Evolutionary conservation across 1,140 invertebrate species (phyloP), one percentile per base, ranked within the genome.

Genomic region (Apis laboriosa): DNA sequence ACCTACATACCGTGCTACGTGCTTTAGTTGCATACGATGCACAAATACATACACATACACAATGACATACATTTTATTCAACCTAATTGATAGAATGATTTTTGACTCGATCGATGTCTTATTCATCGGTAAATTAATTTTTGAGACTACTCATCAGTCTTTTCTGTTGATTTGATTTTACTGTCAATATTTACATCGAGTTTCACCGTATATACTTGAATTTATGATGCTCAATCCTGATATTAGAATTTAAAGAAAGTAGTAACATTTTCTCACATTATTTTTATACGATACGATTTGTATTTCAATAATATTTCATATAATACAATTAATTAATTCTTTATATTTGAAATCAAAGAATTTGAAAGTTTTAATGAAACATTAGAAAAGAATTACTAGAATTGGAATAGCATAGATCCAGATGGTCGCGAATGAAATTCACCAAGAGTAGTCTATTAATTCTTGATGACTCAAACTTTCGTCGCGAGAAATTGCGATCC

Each of bases 1-100:
- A 92, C 93, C 93, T 94, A 93, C 91, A 93, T 93, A 92, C 91
- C 90, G 80, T 87, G 84, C 63, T 75, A 80, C 60, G 70, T 81
- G 77, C 58, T 77, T 84, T 68, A 60, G 60, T 80, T 58, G 77
- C 77, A 82, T 70, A 63, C 68, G n/a, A 51, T 73, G 86, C 88
- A 85, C 68, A n/a, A 15, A 72, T 86, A 86, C 81, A 11, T 55
- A 68, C 82, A 80, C 77, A 77, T 78, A 81, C 83, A 83, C 77
- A 78, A 63, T 77, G 66, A 79, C 60, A 82, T 71, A 86, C 58
- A 73, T 86, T 87, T 90, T 70, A 75, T 67, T 86, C 75, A 78
- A 76, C 60, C 70, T 61, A 77, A 90, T 88, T 87, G 85, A 90
- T 84, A 84, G 76, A 68, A 28, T n/a, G 55, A 86, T 83, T 85